These are phyloP conservation scores for Onychomys torridus DNA, from an alignment of 2,797 vertebrate genomes.

Conservation along the genomic window DNA sequence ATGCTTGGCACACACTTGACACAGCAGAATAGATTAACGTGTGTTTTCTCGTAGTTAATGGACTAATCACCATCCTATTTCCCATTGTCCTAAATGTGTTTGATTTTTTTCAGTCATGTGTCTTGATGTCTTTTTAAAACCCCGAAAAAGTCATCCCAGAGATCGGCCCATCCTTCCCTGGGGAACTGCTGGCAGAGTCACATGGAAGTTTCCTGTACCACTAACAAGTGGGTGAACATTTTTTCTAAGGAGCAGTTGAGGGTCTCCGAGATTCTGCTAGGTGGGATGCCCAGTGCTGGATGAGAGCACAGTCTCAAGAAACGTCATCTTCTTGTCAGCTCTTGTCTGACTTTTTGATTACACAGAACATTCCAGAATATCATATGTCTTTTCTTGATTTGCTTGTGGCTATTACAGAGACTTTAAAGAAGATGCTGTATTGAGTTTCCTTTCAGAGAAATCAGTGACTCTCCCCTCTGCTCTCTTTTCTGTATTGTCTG, in stretches of 20 bases:
- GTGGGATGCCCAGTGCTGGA: neutral
- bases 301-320: neutral
- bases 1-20: no score
- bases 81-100: neutral
- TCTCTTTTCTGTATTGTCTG: neutral
- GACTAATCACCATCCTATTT: neutral
- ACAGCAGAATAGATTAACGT: neutral
- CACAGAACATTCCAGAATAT: neutral
- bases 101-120: neutral
- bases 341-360: neutral
- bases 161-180: neutral
- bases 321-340: neutral
- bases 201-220: neutral
- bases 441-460: conserved; percentile 16
- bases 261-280: neutral
- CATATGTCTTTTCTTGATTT: neutral
- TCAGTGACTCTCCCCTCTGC: neutral
- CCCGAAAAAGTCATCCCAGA: neutral
- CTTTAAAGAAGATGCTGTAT: neutral
- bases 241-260: neutral
- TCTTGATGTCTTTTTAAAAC: neutral
- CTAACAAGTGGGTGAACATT: neutral
- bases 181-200: neutral
- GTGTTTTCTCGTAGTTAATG: neutral
- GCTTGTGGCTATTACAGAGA: neutral